Base-by-base conservation (phyloP, 1,140 invertebrate species). In the Trichoplusia ni region DNA sequence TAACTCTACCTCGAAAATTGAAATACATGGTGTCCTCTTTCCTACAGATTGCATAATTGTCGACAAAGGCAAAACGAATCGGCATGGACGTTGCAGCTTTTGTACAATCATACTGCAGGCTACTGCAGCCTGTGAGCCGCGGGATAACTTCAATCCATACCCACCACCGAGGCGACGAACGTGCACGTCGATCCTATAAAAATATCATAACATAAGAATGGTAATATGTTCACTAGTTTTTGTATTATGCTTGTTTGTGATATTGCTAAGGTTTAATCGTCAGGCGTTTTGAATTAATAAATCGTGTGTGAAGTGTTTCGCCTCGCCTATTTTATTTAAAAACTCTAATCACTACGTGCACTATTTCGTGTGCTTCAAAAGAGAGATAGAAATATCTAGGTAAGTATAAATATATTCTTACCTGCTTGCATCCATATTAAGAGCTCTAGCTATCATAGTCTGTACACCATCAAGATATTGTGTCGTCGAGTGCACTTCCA, bases 11-110 rank as follows among this genome's bases (percentile, higher is more conserved):
- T 94, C 93, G 73, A 95, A 95, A 60, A 93, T 89, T 18, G 83
- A 82, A 2, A 86, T 80, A 40, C 88, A 87, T 0, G 92, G 89
- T 9, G 86, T 77, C 64, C 95, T 82, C 77, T 95, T 95, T 1
- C 95, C 95, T 0, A 93, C 68, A 19, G 91, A 72, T 27, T 87
- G 89, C 92, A 95, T 94, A 64, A 94, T 95, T 25, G 91, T 92
- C 53, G 93, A 92, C 7, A 95, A 82, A 1, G 92, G 82, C 75
- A 94, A 67, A 21, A 89, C 77, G 18, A 81, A 77, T 8, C 81
- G 63, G 8, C 78, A 85, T 0, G 81, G 74, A 19, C 74, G 68
- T 40, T 82, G 83, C 0, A 82, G 23, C 16, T 77, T 77, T 0
- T 58, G 25, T 0, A 71, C 51, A 0, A 73, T 75, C 0, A 84